Evolutionary conservation across 2,113 vertebrate species (phyloP), one percentile per base, ranked within the genome.

Genomic region (Jaculus jaculus): DNA sequence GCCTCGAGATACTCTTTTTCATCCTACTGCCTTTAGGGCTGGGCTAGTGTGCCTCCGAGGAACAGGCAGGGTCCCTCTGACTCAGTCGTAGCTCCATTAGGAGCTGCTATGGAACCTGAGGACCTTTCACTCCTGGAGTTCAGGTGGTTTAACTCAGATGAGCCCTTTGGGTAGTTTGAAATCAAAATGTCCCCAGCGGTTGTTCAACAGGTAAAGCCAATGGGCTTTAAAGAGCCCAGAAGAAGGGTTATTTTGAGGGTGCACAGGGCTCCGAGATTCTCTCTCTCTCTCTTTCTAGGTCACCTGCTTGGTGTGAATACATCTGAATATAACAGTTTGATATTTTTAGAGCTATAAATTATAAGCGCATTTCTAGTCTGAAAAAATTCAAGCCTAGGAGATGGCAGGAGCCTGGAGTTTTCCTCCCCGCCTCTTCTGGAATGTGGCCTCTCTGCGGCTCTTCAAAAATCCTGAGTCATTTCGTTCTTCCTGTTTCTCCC

Each of bases 381-480:
- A 63, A 94, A 79, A 83, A 82, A 68, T 61, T 74, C 69, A 79
- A 86, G 82, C 87, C 8, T 75, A 11, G 60, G 69, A 21, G 20
- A 39, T 37, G 73, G 72, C 68, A 73, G 51, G 68, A 47, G 11
- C 39, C 15, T 58, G 32, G 42, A 54, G 21, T 78, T 39, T 75
- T 2, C 11, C 65, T 58, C 90, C 83, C 87, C 85, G 23, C 47
- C 34, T 8, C 37, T 74, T 17, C 83, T n/a, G 69, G 81, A 78
- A 42, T 2, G 16, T 66, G 68, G 92, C 66, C 77, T 79, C 68
- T 42, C 58, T 13, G 66, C 84, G 13, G 69, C 2, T 4, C 73
- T 92, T 68, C 65, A 87, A 89, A 89, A 93, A 30, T 6, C 87
- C 96, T 93, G 95, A 96, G 94, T 95, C 94, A 91, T 42, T 42